Conservation (phyloP, 2,113 vertebrate genomes). For the Lota lota region DNA sequence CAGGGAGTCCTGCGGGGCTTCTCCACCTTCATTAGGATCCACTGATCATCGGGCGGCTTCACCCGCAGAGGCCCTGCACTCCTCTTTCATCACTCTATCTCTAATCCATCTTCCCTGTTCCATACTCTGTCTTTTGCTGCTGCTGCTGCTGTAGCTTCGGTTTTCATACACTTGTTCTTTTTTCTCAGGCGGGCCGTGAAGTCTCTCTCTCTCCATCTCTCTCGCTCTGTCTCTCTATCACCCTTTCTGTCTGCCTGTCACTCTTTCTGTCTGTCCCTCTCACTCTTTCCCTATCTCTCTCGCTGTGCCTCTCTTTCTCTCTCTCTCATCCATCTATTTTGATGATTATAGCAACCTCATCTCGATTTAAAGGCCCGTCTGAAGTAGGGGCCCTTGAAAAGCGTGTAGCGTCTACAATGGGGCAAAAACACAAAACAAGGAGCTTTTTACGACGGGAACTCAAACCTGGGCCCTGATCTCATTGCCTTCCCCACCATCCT, state of each 20-base stretch:
- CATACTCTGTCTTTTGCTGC: neutral
- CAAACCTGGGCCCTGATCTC: constrained; percentile 43
- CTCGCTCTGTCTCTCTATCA: too few relatives aligned
- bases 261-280: neutral
- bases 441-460: too few relatives aligned
- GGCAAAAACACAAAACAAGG: too few relatives aligned
- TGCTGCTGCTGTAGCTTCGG: too few relatives aligned
- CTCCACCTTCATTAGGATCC: constrained; percentile 72
- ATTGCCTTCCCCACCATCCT: constrained; percentile 41
- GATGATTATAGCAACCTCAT: constrained; percentile 31
- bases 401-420: too few relatives aligned
- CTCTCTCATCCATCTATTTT: constrained; percentile 5
- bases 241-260: constrained; percentile 26
- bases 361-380: constrained; percentile 20
- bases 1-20: constrained; percentile 55
- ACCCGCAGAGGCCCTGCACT: constrained; percentile 59
- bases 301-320: too few relatives aligned
- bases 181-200: too few relatives aligned
- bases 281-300: too few relatives aligned
- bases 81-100: constrained; percentile 67
- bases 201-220: too few relatives aligned
- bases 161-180: too few relatives aligned
- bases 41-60: constrained; percentile 66
- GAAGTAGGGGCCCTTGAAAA: too few relatives aligned
- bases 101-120: constrained; percentile 22